phyloP scores from a whole-genome alignment of 2,797 vertebrate species.

The Liparis tanakae region DNA sequence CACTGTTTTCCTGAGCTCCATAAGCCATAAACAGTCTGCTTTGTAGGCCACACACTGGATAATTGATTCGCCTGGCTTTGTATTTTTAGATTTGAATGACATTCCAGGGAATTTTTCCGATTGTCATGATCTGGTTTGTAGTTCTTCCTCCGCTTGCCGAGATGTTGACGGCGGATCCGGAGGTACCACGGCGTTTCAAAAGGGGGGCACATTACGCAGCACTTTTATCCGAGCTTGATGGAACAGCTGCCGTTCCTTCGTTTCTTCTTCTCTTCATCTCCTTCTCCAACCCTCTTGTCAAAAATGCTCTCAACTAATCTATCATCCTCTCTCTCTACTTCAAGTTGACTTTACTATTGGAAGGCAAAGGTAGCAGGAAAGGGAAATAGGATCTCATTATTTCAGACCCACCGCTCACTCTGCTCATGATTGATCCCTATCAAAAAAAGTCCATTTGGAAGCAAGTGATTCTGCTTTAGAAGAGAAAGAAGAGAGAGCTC shows the following conservation, averaged over 20 bases:
- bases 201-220: conserved; percentile 68
- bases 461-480: conserved; percentile 65
- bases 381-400: conserved; percentile 82
- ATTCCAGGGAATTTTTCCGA: conserved; percentile 79
- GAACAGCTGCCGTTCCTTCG: conserved; percentile 68
- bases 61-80: conserved; percentile 69
- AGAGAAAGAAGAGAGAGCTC: conserved; percentile 48
- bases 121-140: conserved; percentile 80
- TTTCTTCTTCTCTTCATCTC: conserved; percentile 62
- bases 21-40: conserved; percentile 45
- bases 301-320: conserved; percentile 71
- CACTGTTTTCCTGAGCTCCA: conserved; percentile 39
- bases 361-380: conserved; percentile 74
- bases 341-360: conserved; percentile 72
- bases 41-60: conserved; percentile 64
- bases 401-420: conserved; percentile 69
- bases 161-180: conserved; percentile 55
- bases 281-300: conserved; percentile 48
- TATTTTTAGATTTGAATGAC: conserved; percentile 82
- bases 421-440: conserved; percentile 78
- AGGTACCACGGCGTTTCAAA: conserved; percentile 53
- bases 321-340: conserved; percentile 68
- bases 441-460: conserved; percentile 69
- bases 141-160: conserved; percentile 52
- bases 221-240: conserved; percentile 71